phyloP scores from a whole-genome alignment of 2,113 vertebrate genomes.

The Hippocampus barbouri region DNA sequence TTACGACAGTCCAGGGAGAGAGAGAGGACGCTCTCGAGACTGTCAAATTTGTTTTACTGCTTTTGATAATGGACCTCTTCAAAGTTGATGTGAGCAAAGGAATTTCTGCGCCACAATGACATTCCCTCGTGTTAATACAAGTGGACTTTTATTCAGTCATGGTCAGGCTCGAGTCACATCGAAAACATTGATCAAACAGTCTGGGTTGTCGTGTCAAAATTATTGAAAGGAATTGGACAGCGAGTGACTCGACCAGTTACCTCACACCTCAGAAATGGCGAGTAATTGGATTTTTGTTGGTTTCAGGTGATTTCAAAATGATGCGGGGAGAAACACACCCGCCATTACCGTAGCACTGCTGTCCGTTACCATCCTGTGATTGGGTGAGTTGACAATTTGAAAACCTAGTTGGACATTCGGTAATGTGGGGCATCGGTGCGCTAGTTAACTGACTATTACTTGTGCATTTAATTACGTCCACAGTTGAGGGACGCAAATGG shows the following conservation, averaged over 20 bases:
- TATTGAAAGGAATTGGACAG: neutral
- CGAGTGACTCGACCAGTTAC: neutral
- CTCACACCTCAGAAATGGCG: neutral
- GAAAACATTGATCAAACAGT: neutral
- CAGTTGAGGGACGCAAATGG: too few species aligned
- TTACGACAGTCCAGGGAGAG: slow-evolving; percentile 49
- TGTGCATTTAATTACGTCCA: too few species aligned
- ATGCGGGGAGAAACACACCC: neutral
- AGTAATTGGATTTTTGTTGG: too few species aligned
- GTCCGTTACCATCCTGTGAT: neutral
- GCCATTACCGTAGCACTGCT: neutral
- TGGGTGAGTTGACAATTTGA: neutral
- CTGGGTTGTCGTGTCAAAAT: slow-evolving; percentile 1
- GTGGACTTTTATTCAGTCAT: slow-evolving; percentile 10
- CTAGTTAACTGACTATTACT: too few species aligned
- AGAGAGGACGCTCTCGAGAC: slow-evolving; percentile 51
- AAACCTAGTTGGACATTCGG: neutral
- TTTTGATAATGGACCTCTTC: slow-evolving; percentile 59
- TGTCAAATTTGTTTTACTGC: slow-evolving; percentile 70
- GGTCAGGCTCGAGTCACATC: neutral
- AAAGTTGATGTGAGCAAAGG: slow-evolving; percentile 39
- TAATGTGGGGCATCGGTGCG: neutral
- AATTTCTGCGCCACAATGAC: slow-evolving; percentile 47
- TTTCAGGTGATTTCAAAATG: neutral
- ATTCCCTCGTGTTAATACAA: slow-evolving; percentile 34